These are phyloP conservation scores for Solea solea DNA, from an alignment of 2,113 vertebrate species.

Conservation along the genomic window DNA sequence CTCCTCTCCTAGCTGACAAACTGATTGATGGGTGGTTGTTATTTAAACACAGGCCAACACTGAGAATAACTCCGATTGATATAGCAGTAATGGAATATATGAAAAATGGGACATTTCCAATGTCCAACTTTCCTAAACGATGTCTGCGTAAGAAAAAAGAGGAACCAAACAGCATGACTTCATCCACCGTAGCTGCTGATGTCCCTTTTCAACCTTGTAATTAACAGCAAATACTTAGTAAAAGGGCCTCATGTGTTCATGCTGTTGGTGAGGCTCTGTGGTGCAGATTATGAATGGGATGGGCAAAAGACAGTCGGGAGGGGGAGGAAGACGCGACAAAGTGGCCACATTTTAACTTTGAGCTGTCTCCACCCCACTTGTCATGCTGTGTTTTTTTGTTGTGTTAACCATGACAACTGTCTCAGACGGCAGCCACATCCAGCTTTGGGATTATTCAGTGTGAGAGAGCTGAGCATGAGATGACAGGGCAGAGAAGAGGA, in stretches of 20 bases:
- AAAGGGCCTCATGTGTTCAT: slow-evolving; percentile 49
- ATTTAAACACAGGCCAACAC: slow-evolving; percentile 45
- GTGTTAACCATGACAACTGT: slow-evolving; percentile 81
- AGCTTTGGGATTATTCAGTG: slow-evolving; percentile 61
- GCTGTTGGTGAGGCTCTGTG: slow-evolving; percentile 32
- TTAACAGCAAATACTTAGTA: slow-evolving; percentile 59
- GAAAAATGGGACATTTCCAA: slow-evolving; percentile 71
- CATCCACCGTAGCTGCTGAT: slow-evolving; percentile 58
- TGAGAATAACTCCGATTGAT: slow-evolving; percentile 66
- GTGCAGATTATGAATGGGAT: slow-evolving; percentile 67
- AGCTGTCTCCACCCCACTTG: slow-evolving; percentile 57
- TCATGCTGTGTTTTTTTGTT: slow-evolving; percentile 76
- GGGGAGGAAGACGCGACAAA: slow-evolving; percentile 15
- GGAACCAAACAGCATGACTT: slow-evolving; percentile 67
- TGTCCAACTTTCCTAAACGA: slow-evolving; percentile 75
- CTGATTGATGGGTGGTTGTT: slow-evolving; percentile 61
- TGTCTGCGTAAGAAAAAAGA: slow-evolving; percentile 51
- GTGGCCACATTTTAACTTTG: slow-evolving; percentile 51
- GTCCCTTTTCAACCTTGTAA: slow-evolving; percentile 73
- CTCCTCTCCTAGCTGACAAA: slow-evolving; percentile 31
- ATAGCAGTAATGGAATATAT: slow-evolving; percentile 75
- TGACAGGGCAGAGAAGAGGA: slow-evolving; percentile 6
- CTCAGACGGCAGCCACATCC: slow-evolving; percentile 43
- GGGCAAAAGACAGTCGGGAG: slow-evolving; percentile 42
- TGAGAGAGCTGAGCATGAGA: slow-evolving; percentile 45